A percentile compares a stretch with the other conserved stretches of the same genome.
Evolutionary conservation across 2,113 vertebrate genomes (phyloP).

Genomic region (Elanus axillaris): DNA sequence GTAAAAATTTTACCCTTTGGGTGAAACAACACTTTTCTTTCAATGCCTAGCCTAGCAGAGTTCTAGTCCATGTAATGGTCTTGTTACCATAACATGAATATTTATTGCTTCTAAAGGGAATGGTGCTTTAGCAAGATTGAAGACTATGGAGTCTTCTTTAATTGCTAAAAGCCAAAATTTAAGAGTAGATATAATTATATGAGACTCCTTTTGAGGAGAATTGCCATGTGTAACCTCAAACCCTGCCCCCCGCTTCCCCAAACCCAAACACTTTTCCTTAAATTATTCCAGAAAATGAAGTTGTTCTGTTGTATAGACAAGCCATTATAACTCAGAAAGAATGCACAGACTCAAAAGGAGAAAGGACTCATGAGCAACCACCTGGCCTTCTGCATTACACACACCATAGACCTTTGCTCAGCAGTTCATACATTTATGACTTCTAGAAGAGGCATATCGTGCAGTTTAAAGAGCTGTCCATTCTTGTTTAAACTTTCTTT

Average conservation of each 20-base stretch:
- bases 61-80: neutral
- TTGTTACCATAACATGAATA: neutral
- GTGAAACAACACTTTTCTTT: neutral
- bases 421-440: neutral
- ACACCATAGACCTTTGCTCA: neutral
- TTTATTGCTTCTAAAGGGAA: neutral
- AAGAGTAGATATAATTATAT: neutral
- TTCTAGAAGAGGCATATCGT: neutral
- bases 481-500: neutral
- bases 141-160: neutral
- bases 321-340: neutral
- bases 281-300: neutral
- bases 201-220: neutral
- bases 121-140: neutral
- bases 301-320: neutral
- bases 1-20: neutral
- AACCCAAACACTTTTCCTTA: neutral
- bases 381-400: neutral
- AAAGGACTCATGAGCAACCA: neutral
- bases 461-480: neutral
- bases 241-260: rapidly evolving
- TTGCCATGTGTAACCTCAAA: neutral
- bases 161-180: neutral
- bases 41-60: neutral
- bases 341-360: neutral